Evolutionary conservation across 2,113 vertebrate species (phyloP).

Genomic region (Varanus salvator): DNA sequence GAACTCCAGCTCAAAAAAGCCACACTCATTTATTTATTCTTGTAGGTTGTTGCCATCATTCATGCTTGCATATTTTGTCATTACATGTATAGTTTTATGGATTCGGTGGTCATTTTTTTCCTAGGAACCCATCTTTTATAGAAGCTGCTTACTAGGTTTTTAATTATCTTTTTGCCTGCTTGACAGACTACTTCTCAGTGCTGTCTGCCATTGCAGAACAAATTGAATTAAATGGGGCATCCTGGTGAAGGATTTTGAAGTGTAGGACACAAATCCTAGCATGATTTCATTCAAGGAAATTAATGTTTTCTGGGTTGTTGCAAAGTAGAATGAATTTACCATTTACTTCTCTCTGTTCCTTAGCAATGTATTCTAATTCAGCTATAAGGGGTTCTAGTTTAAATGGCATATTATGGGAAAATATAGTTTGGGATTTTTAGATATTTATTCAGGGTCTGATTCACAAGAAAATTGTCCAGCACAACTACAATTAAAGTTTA

Average conservation of each 20-base stretch:
- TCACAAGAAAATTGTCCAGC: background rate
- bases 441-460: background rate
- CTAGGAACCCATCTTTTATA: background rate
- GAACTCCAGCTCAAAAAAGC: background rate
- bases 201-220: background rate
- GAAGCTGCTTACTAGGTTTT: conserved; percentile 4
- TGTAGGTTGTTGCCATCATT: background rate
- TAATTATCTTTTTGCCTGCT: background rate
- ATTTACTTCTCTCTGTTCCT: background rate
- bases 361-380: background rate
- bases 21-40: background rate
- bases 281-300: conserved; percentile 6
- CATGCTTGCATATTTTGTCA: background rate
- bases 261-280: background rate
- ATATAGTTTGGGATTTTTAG: background rate
- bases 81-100: background rate
- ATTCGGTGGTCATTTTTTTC: conserved; percentile 13
- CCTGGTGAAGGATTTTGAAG: conserved; percentile 10
- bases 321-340: background rate
- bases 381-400: background rate
- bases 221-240: background rate
- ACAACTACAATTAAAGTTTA: background rate
- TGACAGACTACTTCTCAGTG: background rate
- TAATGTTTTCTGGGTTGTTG: background rate
- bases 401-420: background rate